Conservation (phyloP, 2,888 invertebrate species). For the Dasysyrphus tricinctus region DNA sequence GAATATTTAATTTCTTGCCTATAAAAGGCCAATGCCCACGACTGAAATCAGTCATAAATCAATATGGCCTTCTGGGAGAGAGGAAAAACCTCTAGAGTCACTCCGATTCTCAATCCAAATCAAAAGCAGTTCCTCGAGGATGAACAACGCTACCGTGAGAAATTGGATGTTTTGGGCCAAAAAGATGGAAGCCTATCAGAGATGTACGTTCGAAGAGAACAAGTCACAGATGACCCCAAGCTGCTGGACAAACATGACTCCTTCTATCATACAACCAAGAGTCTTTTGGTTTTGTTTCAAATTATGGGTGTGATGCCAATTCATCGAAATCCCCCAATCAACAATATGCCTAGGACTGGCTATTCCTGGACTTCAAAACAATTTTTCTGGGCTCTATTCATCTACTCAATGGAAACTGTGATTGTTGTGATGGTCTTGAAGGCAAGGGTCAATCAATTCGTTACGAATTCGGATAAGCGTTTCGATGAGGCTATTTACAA, state of each 20-base stretch:
- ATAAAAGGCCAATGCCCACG: conserved; percentile 37
- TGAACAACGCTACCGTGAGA: conserved; percentile 80
- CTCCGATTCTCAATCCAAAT: conserved; percentile 83
- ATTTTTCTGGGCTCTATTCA: conserved; percentile 87
- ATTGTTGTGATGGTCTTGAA: conserved; percentile 85
- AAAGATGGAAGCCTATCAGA: conserved; percentile 77
- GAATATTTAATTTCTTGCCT: conserved; percentile 44
- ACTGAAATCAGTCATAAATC: conserved; percentile 36
- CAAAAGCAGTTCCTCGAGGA: conserved; percentile 83
- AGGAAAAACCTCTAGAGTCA: conserved; percentile 76
- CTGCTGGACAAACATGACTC: conserved; percentile 88
- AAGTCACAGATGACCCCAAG: conserved; percentile 84
- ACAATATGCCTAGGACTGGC: conserved; percentile 85
- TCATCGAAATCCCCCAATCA: conserved; percentile 86
- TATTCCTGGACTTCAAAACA: conserved; percentile 88
- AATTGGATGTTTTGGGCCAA: conserved; percentile 76
- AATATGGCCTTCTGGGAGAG: conserved; percentile 81
- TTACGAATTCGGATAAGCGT: conserved; percentile 86
- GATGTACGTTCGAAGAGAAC: conserved; percentile 81
- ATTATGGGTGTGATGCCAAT: conserved; percentile 91
- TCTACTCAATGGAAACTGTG: conserved; percentile 86
- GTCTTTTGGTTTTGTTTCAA: conserved; percentile 88
- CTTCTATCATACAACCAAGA: conserved; percentile 89
- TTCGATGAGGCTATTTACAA: conserved; percentile 91
- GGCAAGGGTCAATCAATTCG: conserved; percentile 85